Conservation (phyloP, 2,797 vertebrate species). For the Hydrophis major region DNA sequence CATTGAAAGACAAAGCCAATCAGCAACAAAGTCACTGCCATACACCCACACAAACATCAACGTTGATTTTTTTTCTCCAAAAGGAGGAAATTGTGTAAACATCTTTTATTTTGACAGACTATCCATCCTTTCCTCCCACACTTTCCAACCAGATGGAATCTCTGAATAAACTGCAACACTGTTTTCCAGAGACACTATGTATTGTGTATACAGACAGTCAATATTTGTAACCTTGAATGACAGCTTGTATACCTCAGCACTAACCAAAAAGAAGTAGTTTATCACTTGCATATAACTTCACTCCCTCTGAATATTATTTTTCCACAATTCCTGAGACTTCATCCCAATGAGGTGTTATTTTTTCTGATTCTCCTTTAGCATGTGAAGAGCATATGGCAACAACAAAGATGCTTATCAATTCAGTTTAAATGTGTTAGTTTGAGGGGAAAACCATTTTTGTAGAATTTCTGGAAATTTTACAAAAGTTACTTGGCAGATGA, state of each 20-base stretch:
- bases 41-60: neutral
- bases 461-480: neutral
- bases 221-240: slow-evolving; percentile 23
- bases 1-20: neutral
- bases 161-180: slow-evolving; percentile 14
- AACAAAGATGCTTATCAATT: neutral
- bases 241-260: neutral
- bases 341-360: neutral
- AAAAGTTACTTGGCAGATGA: neutral
- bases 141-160: neutral
- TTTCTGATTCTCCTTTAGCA: neutral
- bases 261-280: neutral
- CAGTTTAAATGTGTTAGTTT: neutral
- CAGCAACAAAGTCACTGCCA: neutral
- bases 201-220: neutral
- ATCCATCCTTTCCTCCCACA: neutral
- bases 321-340: neutral
- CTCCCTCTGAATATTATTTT: neutral
- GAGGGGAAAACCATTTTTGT: neutral
- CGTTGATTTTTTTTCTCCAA: neutral
- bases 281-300: neutral
- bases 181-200: neutral
- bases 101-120: slow-evolving; percentile 18
- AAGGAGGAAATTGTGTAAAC: slow-evolving; percentile 5
- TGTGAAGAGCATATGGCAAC: neutral